phyloP scores from a whole-genome alignment of 2,888 invertebrate species.

The Palloptera scutellata region DNA sequence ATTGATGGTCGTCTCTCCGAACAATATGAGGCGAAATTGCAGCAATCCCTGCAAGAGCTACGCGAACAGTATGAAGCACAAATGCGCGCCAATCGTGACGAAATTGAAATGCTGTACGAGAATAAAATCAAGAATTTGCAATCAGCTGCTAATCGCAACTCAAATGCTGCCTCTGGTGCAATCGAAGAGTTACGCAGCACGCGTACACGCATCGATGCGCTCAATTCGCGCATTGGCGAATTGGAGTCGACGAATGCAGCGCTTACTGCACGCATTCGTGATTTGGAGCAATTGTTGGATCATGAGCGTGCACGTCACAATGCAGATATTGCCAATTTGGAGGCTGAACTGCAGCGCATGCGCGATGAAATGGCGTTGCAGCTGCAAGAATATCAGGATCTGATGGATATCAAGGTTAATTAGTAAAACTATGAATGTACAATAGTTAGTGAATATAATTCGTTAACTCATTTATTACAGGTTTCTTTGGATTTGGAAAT shows the following conservation, averaged over 20 bases:
- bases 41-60: constrained; percentile 88
- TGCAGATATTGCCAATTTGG: constrained; percentile 77
- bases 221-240: constrained; percentile 77
- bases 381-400: constrained; percentile 92
- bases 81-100: constrained; percentile 87
- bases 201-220: constrained; percentile 79
- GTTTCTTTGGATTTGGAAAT: constrained; percentile 86
- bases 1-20: constrained; percentile 90
- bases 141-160: constrained; percentile 75
- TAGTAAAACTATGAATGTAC: no score
- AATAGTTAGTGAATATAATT: background rate
- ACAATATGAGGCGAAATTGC: constrained; percentile 92
- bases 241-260: constrained; percentile 76
- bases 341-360: constrained; percentile 78
- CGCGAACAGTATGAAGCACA: constrained; percentile 93
- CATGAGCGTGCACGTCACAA: constrained; percentile 81
- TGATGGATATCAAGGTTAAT: constrained; percentile 92
- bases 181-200: constrained; percentile 83
- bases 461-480: constrained; percentile 34
- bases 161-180: constrained; percentile 74
- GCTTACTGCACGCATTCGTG: constrained; percentile 73
- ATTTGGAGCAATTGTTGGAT: constrained; percentile 84
- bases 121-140: constrained; percentile 78
- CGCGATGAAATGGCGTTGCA: constrained; percentile 87
- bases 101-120: constrained; percentile 77